These are phyloP conservation scores for Eurytoma californica DNA, from an alignment of 2,888 invertebrate genomes.

Conservation along the genomic window DNA sequence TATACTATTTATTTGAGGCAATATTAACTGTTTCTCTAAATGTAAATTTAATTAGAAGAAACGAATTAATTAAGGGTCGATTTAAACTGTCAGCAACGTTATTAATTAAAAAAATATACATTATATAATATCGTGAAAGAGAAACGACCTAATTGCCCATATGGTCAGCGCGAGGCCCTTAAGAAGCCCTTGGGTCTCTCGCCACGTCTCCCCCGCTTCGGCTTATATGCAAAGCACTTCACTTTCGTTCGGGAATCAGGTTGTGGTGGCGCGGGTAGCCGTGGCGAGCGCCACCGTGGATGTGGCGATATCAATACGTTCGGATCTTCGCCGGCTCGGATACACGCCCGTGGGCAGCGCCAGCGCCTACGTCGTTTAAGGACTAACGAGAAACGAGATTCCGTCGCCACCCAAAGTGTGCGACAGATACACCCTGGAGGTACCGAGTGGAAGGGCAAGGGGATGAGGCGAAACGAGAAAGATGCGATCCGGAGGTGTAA, in stretches of 20 bases:
- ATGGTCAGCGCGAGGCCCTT: neutral
- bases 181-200: constrained; percentile 33
- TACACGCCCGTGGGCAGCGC: constrained; percentile 35
- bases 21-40: too few relatives aligned
- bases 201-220: constrained; percentile 8
- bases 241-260: constrained; percentile 42
- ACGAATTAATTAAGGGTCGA: too few relatives aligned
- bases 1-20: too few relatives aligned
- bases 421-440: constrained; percentile 59
- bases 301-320: constrained; percentile 64
- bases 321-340: constrained; percentile 62
- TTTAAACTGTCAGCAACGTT: too few relatives aligned
- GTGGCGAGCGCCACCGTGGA: constrained; percentile 43
- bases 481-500: constrained; percentile 54
- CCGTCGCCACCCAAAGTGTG: constrained; percentile 69
- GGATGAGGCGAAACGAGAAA: neutral
- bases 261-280: neutral
- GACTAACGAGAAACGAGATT: constrained; percentile 71
- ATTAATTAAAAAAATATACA: neutral
- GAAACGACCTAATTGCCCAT: constrained; percentile 29
- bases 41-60: too few relatives aligned
- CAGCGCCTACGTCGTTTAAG: constrained; percentile 53
- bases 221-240: constrained; percentile 54
- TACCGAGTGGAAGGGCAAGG: constrained; percentile 14
- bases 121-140: neutral